These are phyloP conservation scores for Fregetta grallaria DNA, from an alignment of 2,113 vertebrate genomes.

Conservation along the genomic window DNA sequence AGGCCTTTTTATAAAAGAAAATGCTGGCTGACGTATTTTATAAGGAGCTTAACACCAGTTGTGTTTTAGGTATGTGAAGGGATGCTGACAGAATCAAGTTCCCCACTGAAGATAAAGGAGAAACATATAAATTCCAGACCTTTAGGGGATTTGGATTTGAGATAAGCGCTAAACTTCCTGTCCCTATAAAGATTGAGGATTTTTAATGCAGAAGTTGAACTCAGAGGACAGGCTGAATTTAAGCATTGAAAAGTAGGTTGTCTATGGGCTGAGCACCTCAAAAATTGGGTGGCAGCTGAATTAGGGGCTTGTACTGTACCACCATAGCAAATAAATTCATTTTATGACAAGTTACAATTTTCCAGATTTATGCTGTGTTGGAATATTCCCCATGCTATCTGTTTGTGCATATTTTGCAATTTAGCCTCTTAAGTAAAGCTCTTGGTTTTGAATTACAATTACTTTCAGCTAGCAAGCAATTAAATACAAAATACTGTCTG, in stretches of 20 bases:
- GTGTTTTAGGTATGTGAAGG: not conserved
- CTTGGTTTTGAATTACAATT: not conserved
- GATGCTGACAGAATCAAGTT: not conserved
- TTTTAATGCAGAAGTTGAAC: not conserved
- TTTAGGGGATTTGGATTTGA: not conserved
- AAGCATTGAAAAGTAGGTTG: not conserved
- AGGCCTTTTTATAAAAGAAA: not conserved
- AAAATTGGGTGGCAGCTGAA: not conserved
- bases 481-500: slow-evolving; percentile 1
- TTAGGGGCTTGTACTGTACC: not conserved
- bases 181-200: not conserved
- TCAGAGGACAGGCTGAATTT: not conserved
- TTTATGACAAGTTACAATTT: not conserved
- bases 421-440: not conserved
- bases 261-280: not conserved
- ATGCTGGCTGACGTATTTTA: not conserved
- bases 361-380: slow-evolving; percentile 1
- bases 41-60: not conserved
- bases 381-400: not conserved
- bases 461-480: not conserved
- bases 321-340: not conserved
- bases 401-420: not conserved
- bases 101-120: not conserved
- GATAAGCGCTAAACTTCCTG: not conserved
- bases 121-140: not conserved